These are phyloP conservation scores for Dascyllus trimaculatus DNA, from an alignment of 2,113 vertebrate genomes.

Conservation along the genomic window DNA sequence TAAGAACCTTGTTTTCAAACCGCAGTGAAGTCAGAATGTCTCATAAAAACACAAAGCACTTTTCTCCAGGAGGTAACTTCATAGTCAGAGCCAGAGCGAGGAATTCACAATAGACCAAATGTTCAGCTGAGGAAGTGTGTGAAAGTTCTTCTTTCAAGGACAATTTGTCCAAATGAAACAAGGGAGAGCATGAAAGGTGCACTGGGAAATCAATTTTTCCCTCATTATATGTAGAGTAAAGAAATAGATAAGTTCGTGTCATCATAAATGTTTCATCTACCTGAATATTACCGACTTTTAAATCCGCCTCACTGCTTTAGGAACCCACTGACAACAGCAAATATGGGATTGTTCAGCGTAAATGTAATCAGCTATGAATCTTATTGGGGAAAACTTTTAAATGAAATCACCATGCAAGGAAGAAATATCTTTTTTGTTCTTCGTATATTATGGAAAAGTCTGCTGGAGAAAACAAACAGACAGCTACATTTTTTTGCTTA, in stretches of 20 bases:
- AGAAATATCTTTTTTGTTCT: conserved; percentile 10
- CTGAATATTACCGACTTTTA: conserved; percentile 26
- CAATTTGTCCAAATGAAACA: conserved; percentile 50
- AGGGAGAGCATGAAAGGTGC: conserved; percentile 7
- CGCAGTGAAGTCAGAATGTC: conserved; percentile 52
- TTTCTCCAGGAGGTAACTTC: conserved; percentile 59
- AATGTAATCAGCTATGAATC: conserved; percentile 14
- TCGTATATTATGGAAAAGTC: background rate
- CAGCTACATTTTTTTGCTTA: background rate
- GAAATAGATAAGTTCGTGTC: conserved; percentile 39
- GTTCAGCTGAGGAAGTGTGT: conserved; percentile 18
- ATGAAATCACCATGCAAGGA: conserved; percentile 13
- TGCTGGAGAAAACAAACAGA: background rate
- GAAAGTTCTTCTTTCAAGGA: conserved; percentile 25
- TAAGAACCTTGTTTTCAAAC: conserved; percentile 78
- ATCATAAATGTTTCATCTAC: conserved; percentile 20
- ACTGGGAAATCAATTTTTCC: conserved; percentile 34
- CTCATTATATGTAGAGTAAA: conserved; percentile 22
- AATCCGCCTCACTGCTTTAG: background rate
- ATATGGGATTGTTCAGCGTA: conserved; percentile 12
- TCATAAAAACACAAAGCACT: conserved; percentile 70
- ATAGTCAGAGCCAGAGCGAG: conserved; percentile 30
- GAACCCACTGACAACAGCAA: background rate
- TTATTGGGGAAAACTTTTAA: conserved; percentile 15
- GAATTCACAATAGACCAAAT: conserved; percentile 34